Base-by-base conservation (phyloP, 1,140 invertebrate species). In the Drosophila albomicans region DNA sequence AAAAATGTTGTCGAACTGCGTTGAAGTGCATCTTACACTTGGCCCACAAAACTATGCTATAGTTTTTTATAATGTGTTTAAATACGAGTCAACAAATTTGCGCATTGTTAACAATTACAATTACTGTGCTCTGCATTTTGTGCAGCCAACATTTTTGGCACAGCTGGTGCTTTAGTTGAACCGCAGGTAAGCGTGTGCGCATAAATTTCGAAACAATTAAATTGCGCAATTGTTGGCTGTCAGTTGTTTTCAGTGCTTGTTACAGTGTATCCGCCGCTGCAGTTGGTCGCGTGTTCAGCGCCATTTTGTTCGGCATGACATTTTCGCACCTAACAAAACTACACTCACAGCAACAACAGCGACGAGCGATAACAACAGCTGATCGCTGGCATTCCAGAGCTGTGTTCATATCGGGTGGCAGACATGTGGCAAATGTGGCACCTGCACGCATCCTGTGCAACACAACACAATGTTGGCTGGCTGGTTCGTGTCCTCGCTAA, bases 171-270 rank as follows among this genome's bases (percentile, higher is more conserved):
- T 25, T 25, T 25, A 20, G 48, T 48, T 48, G 8, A 48, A 45
- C 58, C 56, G 63, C 41, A 41, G 48, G 54, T 38, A 78, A 54
- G 57, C 74, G 72, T 61, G 77, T 66, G 54, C 51, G 75, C 67
- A 84, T 87, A 78, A 75, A 87, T 87, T 88, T 62, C 58, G 78
- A 57, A 71, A 71, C 70, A 84, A 81, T 89, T 89, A 75, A 89
- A 72, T 79, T 76, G 63, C 8, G 43, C 20, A 75, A 41, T 54
- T 75, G 67, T 45, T 49, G 7, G 49, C 35, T 57, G 67, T 75
- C 64, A 70, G 66, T 57, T 75, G 66, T 57, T 70, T 38, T 10
- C 25, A 25, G 63, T 16, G 13, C 25, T 52, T 70, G 32, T 64
- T 81, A 8, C 45, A 38, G 35, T 62, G 32, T 13, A 43, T 15